A percentile compares a stretch with the other conserved stretches of the same genome.
These are phyloP conservation scores for Ceyx melanurus DNA, from an alignment of 2,113 vertebrate species.

Conservation along the genomic window DNA sequence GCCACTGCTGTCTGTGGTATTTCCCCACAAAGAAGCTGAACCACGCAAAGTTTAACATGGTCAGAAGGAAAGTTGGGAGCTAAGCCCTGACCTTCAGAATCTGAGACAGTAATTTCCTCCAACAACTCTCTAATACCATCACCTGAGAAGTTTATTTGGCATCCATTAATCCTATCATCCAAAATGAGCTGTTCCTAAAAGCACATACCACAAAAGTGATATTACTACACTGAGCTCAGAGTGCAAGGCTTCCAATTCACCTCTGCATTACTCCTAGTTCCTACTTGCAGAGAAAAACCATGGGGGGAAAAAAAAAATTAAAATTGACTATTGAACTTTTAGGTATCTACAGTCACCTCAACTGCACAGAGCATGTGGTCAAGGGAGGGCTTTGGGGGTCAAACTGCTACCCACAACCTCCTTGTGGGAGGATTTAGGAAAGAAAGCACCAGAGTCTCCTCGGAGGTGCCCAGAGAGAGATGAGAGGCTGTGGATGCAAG, in stretches of 20 bases:
- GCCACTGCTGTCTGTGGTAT: neutral
- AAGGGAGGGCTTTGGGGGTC: neutral
- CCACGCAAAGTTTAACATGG: neutral
- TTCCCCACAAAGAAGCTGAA: neutral
- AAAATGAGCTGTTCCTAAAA: neutral
- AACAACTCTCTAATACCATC: neutral
- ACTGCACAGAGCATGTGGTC: neutral
- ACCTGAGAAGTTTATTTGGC: neutral
- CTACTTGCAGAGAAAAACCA: neutral
- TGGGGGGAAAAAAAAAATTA: neutral
- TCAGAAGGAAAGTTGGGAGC: neutral
- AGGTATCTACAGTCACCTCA: neutral
- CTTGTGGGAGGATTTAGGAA: neutral
- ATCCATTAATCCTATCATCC: neutral
- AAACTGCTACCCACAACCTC: neutral
- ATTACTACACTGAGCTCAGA: neutral
- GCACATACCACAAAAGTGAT: neutral
- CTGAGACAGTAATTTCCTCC: neutral
- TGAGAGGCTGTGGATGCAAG: neutral
- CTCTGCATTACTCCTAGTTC: neutral
- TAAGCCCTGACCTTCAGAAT: neutral
- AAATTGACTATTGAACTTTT: neutral
- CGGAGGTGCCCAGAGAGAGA: neutral
- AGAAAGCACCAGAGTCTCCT: neutral
- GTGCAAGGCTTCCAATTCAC: neutral